Evolutionary conservation across 30 jellyfish, hydroid and myxozoan species (phyloP).

Genomic region (Hydractinia symbiolongicarpus): DNA sequence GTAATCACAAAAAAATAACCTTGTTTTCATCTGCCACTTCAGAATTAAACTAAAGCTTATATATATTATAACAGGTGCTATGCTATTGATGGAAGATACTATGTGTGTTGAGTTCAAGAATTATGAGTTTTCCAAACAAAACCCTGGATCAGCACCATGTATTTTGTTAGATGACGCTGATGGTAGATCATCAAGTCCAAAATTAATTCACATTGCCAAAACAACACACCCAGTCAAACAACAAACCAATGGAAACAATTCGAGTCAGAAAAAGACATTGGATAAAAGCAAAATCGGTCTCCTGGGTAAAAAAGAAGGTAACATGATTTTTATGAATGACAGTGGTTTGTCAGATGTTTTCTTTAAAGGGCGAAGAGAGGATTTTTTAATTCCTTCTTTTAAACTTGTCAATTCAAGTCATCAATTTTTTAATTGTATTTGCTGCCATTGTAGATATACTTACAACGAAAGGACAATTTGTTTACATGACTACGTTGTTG

Average conservation of each 20-base stretch:
- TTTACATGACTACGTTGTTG: slow-evolving; percentile 59
- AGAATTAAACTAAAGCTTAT: background rate
- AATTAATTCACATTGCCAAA: slow-evolving; percentile 24
- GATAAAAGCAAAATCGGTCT: background rate
- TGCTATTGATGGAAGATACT: slow-evolving; percentile 81
- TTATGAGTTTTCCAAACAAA: slow-evolving; percentile 1
- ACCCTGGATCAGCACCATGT: slow-evolving; percentile 24
- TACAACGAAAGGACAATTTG: slow-evolving; percentile 85
- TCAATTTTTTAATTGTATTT: background rate
- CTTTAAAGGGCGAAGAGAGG: too few relatives aligned
- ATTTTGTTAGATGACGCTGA: slow-evolving; percentile 16
- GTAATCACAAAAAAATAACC: background rate
- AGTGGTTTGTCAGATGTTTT: too few relatives aligned
- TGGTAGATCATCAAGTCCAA: background rate
- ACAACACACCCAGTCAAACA: background rate
- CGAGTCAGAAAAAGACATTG: background rate
- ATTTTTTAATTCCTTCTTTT: background rate
- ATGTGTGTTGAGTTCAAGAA: slow-evolving; percentile 55
- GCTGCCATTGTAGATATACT: slow-evolving; percentile 43
- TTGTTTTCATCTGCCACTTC: background rate
- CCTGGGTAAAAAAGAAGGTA: slow-evolving; percentile 8
- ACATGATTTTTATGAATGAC: background rate
- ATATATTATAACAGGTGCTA: slow-evolving; percentile 52
- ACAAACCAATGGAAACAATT: background rate
- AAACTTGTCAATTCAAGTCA: background rate